These are phyloP conservation scores for Prunella himalayana DNA, from an alignment of 2,113 vertebrate genomes.

Conservation along the genomic window DNA sequence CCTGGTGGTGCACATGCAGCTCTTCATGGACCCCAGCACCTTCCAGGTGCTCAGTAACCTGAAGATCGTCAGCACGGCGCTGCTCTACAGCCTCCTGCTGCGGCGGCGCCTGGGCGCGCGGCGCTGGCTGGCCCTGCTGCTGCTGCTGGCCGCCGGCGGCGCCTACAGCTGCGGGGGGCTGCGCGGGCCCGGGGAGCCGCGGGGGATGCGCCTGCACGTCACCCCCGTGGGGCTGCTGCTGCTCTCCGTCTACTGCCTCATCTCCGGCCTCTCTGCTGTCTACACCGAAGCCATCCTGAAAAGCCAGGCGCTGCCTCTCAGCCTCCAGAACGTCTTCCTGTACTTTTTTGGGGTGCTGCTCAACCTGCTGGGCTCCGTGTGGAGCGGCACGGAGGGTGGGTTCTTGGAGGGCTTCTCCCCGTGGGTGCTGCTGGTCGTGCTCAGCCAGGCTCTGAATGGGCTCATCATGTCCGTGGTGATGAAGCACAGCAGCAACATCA, in stretches of 20 bases:
- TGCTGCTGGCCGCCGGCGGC: conserved; percentile 81
- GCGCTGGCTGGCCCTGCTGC: conserved; percentile 80
- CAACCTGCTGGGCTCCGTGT: conserved; percentile 74
- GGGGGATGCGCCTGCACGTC: conserved; percentile 68
- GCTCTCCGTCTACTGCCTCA: conserved; percentile 79
- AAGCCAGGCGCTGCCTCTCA: conserved; percentile 83
- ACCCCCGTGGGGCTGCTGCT: conserved; percentile 80
- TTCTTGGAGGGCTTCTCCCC: conserved; percentile 85
- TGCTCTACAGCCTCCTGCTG: conserved; percentile 85
- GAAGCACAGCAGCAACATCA: conserved; percentile 93
- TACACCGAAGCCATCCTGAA: conserved; percentile 90
- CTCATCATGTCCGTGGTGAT: conserved; percentile 92
- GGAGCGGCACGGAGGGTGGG: conserved; percentile 12
- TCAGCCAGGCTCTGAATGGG: conserved; percentile 87
- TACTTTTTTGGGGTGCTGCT: conserved; percentile 87
- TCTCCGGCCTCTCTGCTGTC: conserved; percentile 87
- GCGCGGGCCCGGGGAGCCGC: background rate
- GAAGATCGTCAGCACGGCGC: conserved; percentile 86
- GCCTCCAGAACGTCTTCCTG: conserved; percentile 90
- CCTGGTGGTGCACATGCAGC: conserved; percentile 90
- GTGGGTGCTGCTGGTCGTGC: conserved; percentile 79
- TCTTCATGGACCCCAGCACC: conserved; percentile 93
- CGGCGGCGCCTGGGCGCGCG: conserved; percentile 68
- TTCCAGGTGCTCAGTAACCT: conserved; percentile 92
- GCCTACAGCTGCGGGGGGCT: conserved; percentile 83